Base-by-base conservation (phyloP, 2,888 invertebrate species). In the Atethmia centrago region DNA sequence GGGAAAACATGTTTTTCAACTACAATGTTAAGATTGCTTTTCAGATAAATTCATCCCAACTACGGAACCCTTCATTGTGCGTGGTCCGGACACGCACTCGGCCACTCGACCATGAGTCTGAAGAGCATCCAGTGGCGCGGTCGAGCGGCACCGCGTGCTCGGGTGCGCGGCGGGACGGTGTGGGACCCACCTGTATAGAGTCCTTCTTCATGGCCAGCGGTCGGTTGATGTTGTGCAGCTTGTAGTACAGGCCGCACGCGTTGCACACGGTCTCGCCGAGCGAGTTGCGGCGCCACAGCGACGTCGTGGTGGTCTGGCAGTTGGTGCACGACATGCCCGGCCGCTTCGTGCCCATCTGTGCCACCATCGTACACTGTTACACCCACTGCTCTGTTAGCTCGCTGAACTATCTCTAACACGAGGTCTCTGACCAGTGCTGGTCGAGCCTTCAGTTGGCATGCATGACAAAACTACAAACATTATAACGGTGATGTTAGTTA, bases 221-320 rank as follows among this genome's bases (percentile, higher is more conserved):
- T 70, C 99, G 97, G 92, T 98, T 98, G 80, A 99, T 98, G 88
- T 97, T 98, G 94, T 99, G 99, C 86, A 99, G 97, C 95, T 99
- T 99, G 96, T 94, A 99, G 96, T 99, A 99, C 31, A 99, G 97
- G 3, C 99, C 99, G 94, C 99, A 99, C 42, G 99, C 99, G 95
- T 99, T 99, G 96, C 99, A 99, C 49, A 99, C 99, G 1, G 99
- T 99, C 94, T 99, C 99, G 19, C 99, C 99, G 87, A 97, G 97
- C 79, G 98, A 96, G 93, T 96, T 96, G 92, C 95, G 95, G 45
- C 96, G 94, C 96, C 96, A 99, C 84, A 99, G 96, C 16, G 99
- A 99, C 49, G 99, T 99, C 65, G 97, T 98, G 61, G 96, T 97
- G 14, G 99, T 99, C 86, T 97, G 97, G 94, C 99, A 99, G 96